Evolutionary conservation across 2,113 vertebrate species (phyloP).

Genomic region (Fulmarus glacialis): DNA sequence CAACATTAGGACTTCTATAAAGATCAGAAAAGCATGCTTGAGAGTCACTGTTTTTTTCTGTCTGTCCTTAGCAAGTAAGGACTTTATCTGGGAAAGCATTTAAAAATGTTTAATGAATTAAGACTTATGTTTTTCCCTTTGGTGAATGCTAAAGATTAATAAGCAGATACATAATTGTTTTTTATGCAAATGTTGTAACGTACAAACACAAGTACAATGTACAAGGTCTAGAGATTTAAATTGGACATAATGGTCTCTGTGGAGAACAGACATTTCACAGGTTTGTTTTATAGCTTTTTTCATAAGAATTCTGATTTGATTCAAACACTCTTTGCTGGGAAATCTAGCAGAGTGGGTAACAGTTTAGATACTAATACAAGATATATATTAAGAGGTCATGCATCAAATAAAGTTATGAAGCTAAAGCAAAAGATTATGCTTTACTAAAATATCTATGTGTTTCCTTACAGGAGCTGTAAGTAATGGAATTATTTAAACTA

Average conservation of each 20-base stretch:
- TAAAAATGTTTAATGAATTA: not conserved
- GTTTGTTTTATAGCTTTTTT: not conserved
- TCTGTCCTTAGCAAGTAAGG: not conserved
- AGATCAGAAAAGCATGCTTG: not conserved
- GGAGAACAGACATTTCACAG: not conserved
- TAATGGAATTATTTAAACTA: not conserved
- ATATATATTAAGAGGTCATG: not conserved
- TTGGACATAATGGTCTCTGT: not conserved
- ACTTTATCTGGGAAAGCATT: not conserved
- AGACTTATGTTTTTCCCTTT: not conserved
- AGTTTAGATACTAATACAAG: not conserved
- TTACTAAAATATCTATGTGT: not conserved
- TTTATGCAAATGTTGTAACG: not conserved
- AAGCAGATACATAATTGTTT: rapidly evolving
- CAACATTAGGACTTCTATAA: not conserved
- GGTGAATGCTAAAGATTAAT: not conserved
- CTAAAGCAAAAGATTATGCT: not conserved
- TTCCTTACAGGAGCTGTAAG: not conserved
- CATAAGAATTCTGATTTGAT: not conserved
- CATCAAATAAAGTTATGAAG: not conserved
- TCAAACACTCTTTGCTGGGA: not conserved
- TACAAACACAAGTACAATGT: not conserved
- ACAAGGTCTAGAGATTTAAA: not conserved
- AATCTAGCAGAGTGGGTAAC: not conserved
- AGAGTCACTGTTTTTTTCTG: not conserved